Evolutionary conservation across 1,140 invertebrate species (phyloP), one percentile per base, ranked within the genome.

Genomic region (Lasioglossum baleicum): DNA sequence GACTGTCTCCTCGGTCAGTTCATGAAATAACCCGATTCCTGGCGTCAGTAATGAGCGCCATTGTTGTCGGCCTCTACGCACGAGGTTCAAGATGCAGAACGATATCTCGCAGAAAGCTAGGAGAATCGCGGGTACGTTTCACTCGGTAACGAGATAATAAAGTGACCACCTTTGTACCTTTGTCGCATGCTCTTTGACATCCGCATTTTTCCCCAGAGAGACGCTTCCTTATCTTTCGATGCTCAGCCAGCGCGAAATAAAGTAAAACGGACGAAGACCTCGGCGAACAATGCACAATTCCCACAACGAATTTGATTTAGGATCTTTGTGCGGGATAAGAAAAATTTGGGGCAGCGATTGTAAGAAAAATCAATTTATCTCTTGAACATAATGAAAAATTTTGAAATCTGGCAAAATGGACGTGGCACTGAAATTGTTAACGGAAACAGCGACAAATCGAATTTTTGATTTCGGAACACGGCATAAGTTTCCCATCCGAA

Each of bases 121-220:
- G 64, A 35, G 80, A 83, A 88, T 88, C 86, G 88, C 81, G 84
- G 83, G 83, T 64, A 83, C 84, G 75, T 85, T 88, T 78, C 75
- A 78, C 58, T 58, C 26, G 79, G 83, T 89, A 90, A 90, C 84
- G 84, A 87, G 89, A 89, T 90, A 90, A 89, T 89, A 88, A 89
- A 89, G 84, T 77, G 81, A 85, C 71, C 85, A 80, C 87, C 82
- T 82, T 85, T 86, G 83, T 85, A 87, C 82, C 82, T 74, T 75
- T 61, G 68, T 61, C 56, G 69, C 17, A 22, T 64, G 82, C 70
- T 81, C 81, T 84, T 84, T 79, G 77, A 78, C 65, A 35, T 51
- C 58, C 26, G 31, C 42, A 26, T 67, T 56, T 65, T 56, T 73
- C 61, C 40, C 35, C 1, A 35, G 35, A 35, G 35, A 5, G 35